Evolutionary conservation across 1,140 invertebrate species (phyloP), one percentile per base, ranked within the genome.

Genomic region (Cherax destructor): DNA sequence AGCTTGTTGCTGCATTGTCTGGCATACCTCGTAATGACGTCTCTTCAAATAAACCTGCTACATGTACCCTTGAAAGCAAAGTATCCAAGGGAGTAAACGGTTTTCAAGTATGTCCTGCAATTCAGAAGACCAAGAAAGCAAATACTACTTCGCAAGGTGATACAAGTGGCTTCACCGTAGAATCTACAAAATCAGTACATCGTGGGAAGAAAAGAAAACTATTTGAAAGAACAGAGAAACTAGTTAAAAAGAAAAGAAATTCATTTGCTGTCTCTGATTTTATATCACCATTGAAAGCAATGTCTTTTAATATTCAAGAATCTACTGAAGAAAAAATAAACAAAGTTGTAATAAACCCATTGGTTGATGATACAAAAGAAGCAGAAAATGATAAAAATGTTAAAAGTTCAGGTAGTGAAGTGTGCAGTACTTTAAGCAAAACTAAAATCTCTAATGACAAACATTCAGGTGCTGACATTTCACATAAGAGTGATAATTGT

Each of bases 71-170:
- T 56, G 59, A 69, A 47, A 41, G 5, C 2, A 83, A 69, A 49
- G 21, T 18, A 30, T 16, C n/a, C 7, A 83, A 47, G 9, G 47
- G 47, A 2, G 2, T n/a, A 11, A 24, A 83, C 18, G 81, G 81
- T 41, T 86, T 86, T 86, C 74, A 78, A 86, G 85, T 86, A 24
- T 78, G 72, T 86, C 50, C 74, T 4, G 41, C 78, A 10, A 77
- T 47, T 21, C 85, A 76, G 49, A 47, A 86, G 50, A 59, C 56
- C 6, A 61, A 61, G 21, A 30, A 56, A 86, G 18, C 3, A 81
- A 50, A 7, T 21, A 78, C 11, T 47, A 47, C n/a, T 30, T 13
- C 24, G 30, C n/a, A 50, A 6, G 7, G 21, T 47, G 59, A 11
- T 41, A 24, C 11, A 61, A 78, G 56, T 86, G 21, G 13, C 59